phyloP scores from a whole-genome alignment of 2,113 vertebrate genomes.

The Naja naja region DNA sequence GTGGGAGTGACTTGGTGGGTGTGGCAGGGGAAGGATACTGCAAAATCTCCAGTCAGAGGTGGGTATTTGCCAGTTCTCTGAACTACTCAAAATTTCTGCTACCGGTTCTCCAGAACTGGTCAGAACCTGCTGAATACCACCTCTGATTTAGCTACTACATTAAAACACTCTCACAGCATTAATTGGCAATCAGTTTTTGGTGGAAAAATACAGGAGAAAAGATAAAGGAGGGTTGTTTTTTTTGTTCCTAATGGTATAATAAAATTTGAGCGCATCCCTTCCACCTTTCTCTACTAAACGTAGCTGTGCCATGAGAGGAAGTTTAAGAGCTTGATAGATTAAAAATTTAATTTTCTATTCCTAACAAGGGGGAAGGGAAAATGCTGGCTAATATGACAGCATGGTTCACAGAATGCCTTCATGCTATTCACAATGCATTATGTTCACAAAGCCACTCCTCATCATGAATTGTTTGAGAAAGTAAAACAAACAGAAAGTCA shows the following conservation, averaged over 20 bases:
- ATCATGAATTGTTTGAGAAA: slow-evolving; percentile 46
- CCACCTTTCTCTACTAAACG: not conserved
- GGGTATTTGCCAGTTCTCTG: too few relatives aligned
- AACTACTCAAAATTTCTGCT: too few relatives aligned
- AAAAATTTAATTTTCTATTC: slow-evolving; percentile 59
- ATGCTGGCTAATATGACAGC: slow-evolving; percentile 49
- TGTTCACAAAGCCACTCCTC: slow-evolving; percentile 57
- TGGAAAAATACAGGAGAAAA: not conserved
- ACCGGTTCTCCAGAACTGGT: too few relatives aligned
- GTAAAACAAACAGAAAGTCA: slow-evolving; percentile 59
- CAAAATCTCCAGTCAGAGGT: too few relatives aligned
- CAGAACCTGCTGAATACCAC: too few relatives aligned
- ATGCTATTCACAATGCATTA: slow-evolving; percentile 53
- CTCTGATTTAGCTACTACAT: not conserved
- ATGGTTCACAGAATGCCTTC: slow-evolving; percentile 64
- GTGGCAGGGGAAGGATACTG: too few relatives aligned
- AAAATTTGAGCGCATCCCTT: not conserved
- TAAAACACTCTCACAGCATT: not conserved
- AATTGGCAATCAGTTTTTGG: not conserved
- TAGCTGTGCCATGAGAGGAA: not conserved
- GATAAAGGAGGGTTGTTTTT: not conserved
- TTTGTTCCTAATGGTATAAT: not conserved
- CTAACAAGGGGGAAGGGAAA: slow-evolving; percentile 26
- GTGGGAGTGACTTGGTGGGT: too few relatives aligned
- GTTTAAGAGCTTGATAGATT: slow-evolving; percentile 17